A percentile compares a stretch with the other conserved stretches of the same genome.
phyloP scores from a whole-genome alignment of 2,797 vertebrate species.

The Bryconaethiops microstoma region DNA sequence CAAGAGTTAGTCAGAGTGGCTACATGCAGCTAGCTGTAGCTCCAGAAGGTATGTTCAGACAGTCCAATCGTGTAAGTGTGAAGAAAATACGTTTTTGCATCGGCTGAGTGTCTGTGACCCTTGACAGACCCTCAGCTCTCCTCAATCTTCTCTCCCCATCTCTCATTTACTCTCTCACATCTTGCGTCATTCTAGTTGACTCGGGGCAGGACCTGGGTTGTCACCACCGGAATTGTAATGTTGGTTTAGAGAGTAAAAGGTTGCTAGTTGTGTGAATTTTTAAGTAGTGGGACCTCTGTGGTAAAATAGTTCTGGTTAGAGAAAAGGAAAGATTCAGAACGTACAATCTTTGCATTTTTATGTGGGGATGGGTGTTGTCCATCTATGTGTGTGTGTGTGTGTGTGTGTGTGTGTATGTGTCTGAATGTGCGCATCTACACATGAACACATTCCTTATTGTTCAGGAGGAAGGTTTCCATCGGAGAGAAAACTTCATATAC shows the following conservation, averaged over 20 bases:
- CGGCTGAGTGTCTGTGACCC: no score
- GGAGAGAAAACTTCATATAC: slow-evolving; percentile 38
- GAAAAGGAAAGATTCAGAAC: not conserved
- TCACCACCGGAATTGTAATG: not conserved
- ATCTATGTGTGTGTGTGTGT: slow-evolving; percentile 1
- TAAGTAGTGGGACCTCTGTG: not conserved
- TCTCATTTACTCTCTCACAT: not conserved
- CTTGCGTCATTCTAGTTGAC: not conserved
- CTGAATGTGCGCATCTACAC: not conserved
- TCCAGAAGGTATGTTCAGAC: no score
- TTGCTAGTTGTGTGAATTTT: no score
- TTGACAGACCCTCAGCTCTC: no score
- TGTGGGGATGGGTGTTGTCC: not conserved
- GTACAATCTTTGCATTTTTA: not conserved
- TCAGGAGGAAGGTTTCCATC: slow-evolving; percentile 36
- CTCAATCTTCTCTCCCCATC: no score
- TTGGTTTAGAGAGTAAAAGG: not conserved
- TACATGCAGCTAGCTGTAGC: no score
- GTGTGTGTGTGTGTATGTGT: no score
- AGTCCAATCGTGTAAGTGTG: no score
- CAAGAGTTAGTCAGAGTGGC: no score
- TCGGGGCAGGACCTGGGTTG: not conserved
- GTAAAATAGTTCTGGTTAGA: not conserved
- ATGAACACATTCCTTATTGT: slow-evolving; percentile 21
- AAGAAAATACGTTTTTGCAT: no score